phyloP scores from a whole-genome alignment of 1,140 invertebrate species.

The Drosophila paulistorum region DNA sequence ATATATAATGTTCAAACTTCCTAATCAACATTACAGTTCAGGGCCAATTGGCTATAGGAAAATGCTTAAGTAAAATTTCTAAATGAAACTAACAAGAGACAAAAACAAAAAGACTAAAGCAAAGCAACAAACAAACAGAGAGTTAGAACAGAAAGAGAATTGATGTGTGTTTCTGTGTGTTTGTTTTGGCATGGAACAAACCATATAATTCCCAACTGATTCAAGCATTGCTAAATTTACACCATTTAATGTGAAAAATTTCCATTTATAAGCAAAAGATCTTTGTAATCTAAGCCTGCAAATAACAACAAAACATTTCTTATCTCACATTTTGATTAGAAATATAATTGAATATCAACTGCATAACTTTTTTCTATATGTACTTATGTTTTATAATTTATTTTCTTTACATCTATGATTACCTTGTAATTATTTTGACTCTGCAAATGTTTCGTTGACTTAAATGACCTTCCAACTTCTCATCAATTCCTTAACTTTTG shows the following conservation, averaged over 20 bases:
- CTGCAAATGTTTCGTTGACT: too few species aligned
- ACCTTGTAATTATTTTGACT: too few species aligned
- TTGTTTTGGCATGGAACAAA: background rate
- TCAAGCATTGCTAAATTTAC: background rate
- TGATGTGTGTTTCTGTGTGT: background rate
- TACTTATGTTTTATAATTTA: too few species aligned
- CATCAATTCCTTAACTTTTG: too few species aligned
- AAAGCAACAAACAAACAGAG: background rate
- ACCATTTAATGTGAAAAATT: background rate
- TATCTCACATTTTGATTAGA: background rate
- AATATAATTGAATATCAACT: background rate
- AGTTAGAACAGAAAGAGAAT: background rate
- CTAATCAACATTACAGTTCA: background rate
- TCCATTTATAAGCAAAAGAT: background rate
- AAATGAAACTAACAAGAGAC: background rate
- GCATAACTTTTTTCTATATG: too few species aligned
- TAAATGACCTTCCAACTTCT: too few species aligned
- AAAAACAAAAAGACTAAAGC: background rate
- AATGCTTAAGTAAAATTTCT: background rate
- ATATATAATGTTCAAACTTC: background rate
- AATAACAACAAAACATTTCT: background rate
- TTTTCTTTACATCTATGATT: too few species aligned
- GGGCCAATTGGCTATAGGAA: too few species aligned
- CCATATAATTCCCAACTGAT: background rate
- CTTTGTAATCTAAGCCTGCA: background rate